Evolutionary conservation across 1,140 invertebrate genomes (phyloP), one percentile per base, ranked within the genome.

Genomic region (Heliconius hermathena): DNA sequence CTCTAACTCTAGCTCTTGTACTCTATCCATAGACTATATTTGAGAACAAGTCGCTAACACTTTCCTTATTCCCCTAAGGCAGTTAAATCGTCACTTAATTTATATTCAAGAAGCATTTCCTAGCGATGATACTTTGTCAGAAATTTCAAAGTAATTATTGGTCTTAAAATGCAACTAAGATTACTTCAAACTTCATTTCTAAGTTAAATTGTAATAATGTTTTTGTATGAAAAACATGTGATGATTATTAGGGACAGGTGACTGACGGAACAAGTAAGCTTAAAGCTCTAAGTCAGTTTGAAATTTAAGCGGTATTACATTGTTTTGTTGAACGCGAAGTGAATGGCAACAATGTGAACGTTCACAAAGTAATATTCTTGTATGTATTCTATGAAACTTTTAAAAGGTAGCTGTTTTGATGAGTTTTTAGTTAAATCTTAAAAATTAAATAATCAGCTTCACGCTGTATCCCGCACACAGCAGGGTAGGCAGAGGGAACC

Each of bases 141-240:
- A 66, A 66, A 66, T 66, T 66, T 66, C 22, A 26, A 66, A 66
- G 60, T 16, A 29, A 66, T 66, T 66, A 29, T 66, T 66, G 13
- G 22, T 29, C 60, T 29, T 66, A 66, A 66, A 66, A 29, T 66
- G 60, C 9, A 13, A 66, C 29, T 66, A 3, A 29, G 3, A 8
- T 22, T 57, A 22, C 11, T 66, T 66, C n/a, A 8, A 16, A 29
- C 60, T 29, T 66, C 11, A 29, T 29, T 26, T 66, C 4, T 66
- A 66, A 66, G 26, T 29, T 29, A 60, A 11, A 22, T 26, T n/a
- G 20, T 60, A 66, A 29, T 66, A 29, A 29, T 66, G 60, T 66
- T 66, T 66, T 26, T 3, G 26, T 66, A 29, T 66, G 60, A 66
- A 66, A 29, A 29, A 29, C 60, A 66, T 66, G 5, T 66, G 4